Evolutionary conservation across 2,888 invertebrate genomes (phyloP).

Genomic region (Rhingia rostrata): DNA sequence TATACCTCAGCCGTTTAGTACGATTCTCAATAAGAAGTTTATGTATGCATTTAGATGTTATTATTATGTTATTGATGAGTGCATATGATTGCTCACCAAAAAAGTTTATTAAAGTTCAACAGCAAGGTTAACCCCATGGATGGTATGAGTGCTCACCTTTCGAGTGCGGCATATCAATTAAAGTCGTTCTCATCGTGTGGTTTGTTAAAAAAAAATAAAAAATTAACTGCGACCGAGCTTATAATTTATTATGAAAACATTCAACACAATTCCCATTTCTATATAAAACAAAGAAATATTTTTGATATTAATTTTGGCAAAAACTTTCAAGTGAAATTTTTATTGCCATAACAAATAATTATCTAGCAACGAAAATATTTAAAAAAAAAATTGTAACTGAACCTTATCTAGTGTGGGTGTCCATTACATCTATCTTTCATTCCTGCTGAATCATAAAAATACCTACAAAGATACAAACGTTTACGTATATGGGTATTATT

Average conservation of each 20-base stretch:
- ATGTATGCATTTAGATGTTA: neutral
- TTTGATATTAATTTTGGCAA: too few species aligned
- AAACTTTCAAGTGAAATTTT: too few species aligned
- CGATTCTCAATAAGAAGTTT: neutral
- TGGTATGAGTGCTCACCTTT: neutral
- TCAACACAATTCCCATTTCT: neutral
- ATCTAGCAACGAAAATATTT: conserved; percentile 3
- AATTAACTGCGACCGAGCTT: conserved; percentile 15
- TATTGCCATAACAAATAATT: conserved; percentile 3
- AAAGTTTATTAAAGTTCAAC: conserved; percentile 18
- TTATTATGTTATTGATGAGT: too few species aligned
- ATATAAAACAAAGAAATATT: neutral
- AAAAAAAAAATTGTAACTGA: neutral
- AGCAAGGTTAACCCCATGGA: neutral
- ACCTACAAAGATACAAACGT: neutral
- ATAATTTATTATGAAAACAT: conserved; percentile 31
- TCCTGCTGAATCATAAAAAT: conserved; percentile 11
- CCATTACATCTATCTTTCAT: neutral
- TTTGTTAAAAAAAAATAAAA: conserved; percentile 2
- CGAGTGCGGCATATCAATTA: conserved; percentile 8
- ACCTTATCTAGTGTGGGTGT: neutral
- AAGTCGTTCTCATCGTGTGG: neutral
- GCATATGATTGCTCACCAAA: neutral
- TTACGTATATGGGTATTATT: conserved; percentile 8
- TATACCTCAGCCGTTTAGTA: neutral